Base-by-base conservation (phyloP, 2,113 vertebrate species). In the Anguilla japonica region DNA sequence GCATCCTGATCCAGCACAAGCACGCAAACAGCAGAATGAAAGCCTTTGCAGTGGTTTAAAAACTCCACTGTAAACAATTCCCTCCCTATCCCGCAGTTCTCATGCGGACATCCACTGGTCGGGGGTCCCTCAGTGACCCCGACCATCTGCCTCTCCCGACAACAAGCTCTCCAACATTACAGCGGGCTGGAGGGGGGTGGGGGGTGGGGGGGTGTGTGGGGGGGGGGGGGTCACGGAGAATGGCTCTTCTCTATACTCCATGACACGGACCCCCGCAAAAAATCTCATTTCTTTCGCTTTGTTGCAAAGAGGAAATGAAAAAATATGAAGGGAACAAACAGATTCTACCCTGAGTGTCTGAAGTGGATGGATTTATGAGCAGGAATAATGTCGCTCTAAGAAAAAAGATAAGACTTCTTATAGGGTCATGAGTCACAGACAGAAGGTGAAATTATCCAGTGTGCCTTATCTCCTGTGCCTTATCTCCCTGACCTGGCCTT, bases 331-430 rank as follows among this genome's bases (percentile, higher is more conserved):
- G 39, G 50, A 85, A 41, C 78, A 85, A 57, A 79, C 63, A 85
- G 50, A 26, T 85, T 34, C 8, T 82, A 34, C 80, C 40, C 40
- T 29, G 16, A 46, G 56, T 67, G 40, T 78, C 40, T 82, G 80
- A 34, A 82, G 79, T 56, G 78, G 84, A 80, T 81, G 80, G 20
- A 80, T 57, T 80, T 85, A 80, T 80, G 71, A 81, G 84, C 53
- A 80, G 34, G 39, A 80, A 80, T 60, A 41, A 85, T 26, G 50
- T 8, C 18, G 1, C 50, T 85, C 22, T 80, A 16, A 26, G 26
- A 67, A 67, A 75, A 75, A 83, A 83, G 86, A 53, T 53, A 26
- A 81, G 50, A 9, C 22, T 63, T 82, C 43, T 83, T 75, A 50
- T 46, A 26, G 60, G 81, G 79, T 22, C 39, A 50, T 26, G 0